Base-by-base conservation (phyloP, 1,140 invertebrate genomes). In the Orius insidiosus region DNA sequence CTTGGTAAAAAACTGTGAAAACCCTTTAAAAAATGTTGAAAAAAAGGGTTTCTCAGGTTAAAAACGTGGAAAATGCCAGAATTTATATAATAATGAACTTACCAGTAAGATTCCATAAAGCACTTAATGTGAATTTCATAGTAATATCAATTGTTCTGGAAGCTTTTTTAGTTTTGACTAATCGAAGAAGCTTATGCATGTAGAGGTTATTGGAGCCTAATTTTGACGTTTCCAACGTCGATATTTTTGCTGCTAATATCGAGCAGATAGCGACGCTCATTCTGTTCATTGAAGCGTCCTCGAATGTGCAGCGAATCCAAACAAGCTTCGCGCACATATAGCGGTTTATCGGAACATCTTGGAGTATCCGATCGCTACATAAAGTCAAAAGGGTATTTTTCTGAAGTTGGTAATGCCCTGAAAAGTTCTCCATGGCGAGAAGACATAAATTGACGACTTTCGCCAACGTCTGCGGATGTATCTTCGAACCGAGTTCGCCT, bases 231-330 rank as follows among this genome's bases (percentile, higher is more conserved):
- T 85, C 77, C 11, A 67, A 62, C 0, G 80, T 82, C 5, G 80
- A 77, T 50, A 86, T 81, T 63, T 82, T 72, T 9, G 75, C 73
- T 24, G 74, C 75, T 54, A 68, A 14, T 49, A 85, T 85, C 44
- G 80, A 83, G 57, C 80, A 83, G 51, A 86, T 85, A 2, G 81
- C 82, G 10, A 85, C 80, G 34, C 78, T 79, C 80, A 86, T 84
- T 42, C 81, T 66, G 56, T 79, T 78, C 74, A 83, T 81, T 31
- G 76, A 75, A 7, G 70, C 59, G 56, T 84, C 80, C 38, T 80
- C 72, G 59, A 82, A 84, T 4, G 68, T 60, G 53, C 78, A 80
- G 2, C 85, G 61, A 55, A 83, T 77, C 66, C 85, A 69, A n/a
- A 84, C 81, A 36, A 82, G 65, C 56, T 68, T 69, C 3, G 79